These are phyloP conservation scores for Aleiodes leptofemur DNA, from an alignment of 2,888 invertebrate genomes.

Conservation along the genomic window DNA sequence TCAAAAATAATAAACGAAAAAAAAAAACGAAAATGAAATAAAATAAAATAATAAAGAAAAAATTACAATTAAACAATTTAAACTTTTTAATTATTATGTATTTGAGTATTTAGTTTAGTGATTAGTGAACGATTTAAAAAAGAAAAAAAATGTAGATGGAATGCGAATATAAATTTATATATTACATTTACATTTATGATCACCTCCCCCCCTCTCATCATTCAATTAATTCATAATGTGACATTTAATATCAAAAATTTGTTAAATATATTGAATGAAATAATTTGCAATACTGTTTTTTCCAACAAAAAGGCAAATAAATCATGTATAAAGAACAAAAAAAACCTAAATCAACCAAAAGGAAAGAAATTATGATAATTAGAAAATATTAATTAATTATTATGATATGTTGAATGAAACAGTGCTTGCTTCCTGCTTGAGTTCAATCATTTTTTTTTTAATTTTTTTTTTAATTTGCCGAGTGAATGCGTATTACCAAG, in stretches of 20 bases:
- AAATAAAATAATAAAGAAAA: not conserved
- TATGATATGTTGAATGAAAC: conserved; percentile 67
- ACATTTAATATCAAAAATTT: conserved; percentile 66
- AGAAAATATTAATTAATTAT: conserved; percentile 58
- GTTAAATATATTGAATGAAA: conserved; percentile 62
- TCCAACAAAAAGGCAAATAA: not conserved
- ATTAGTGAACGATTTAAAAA: conserved; percentile 59
- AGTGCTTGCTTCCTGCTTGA: conserved; percentile 73
- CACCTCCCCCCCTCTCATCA: conserved; percentile 56
- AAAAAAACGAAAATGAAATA: conserved; percentile 3
- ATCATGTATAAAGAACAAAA: conserved; percentile 67
- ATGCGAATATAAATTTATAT: conserved; percentile 62
- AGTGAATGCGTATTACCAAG: conserved; percentile 51
- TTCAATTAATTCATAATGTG: conserved; percentile 62
- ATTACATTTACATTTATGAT: conserved; percentile 55
- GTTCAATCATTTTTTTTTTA: conserved; percentile 26
- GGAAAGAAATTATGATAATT: conserved; percentile 55
- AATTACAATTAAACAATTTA: not conserved
- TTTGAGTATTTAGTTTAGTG: conserved; percentile 69
- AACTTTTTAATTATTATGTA: conserved; percentile 54
- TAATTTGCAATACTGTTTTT: conserved; percentile 70
- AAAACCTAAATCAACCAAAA: conserved; percentile 51
- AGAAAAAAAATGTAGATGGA: conserved; percentile 55
- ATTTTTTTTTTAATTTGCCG: conserved; percentile 57
- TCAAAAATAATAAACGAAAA: not conserved